Percentiles rank a stretch among this genome's conserved stretches.
These are phyloP conservation scores for Tipula lateralis DNA, from an alignment of 2,888 invertebrate species.

Conservation along the genomic window DNA sequence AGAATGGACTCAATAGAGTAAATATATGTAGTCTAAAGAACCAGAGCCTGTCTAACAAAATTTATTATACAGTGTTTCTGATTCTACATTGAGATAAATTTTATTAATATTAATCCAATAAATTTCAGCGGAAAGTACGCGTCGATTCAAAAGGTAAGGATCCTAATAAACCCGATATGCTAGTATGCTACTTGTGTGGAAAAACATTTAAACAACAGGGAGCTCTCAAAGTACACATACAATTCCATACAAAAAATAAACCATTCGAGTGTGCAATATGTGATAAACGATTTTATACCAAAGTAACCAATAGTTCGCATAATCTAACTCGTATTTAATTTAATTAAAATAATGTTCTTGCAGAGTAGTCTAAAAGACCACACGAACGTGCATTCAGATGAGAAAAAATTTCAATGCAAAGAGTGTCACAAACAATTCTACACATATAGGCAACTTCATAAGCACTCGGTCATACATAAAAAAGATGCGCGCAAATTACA, in stretches of 20 bases:
- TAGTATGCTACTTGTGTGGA: not conserved
- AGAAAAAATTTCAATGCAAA: slow-evolving; percentile 12
- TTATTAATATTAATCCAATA: not conserved
- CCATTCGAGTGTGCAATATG: not conserved
- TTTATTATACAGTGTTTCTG: not conserved
- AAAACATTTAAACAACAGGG: slow-evolving; percentile 28
- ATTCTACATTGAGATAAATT: not conserved
- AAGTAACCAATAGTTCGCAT: not conserved
- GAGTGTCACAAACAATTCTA: not conserved
- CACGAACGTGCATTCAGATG: not conserved
- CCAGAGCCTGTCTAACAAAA: no score
- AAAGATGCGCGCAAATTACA: not conserved
- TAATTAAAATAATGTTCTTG: not conserved
- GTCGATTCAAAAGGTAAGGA: not conserved
- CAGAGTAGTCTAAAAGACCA: slow-evolving; percentile 27
- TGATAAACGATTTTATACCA: slow-evolving; percentile 26
- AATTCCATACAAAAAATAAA: slow-evolving; percentile 25
- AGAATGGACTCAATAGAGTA: not conserved
- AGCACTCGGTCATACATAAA: not conserved
- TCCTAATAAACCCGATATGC: not conserved
- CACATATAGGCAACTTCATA: not conserved
- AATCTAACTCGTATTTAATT: not conserved
- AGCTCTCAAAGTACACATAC: not conserved
- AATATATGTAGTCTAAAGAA: not conserved
- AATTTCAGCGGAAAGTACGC: not conserved